Percentiles rank a stretch among this genome's conserved stretches.
phyloP scores from a whole-genome alignment of 1,140 invertebrate genomes.

The Cryptotermes secundus region DNA sequence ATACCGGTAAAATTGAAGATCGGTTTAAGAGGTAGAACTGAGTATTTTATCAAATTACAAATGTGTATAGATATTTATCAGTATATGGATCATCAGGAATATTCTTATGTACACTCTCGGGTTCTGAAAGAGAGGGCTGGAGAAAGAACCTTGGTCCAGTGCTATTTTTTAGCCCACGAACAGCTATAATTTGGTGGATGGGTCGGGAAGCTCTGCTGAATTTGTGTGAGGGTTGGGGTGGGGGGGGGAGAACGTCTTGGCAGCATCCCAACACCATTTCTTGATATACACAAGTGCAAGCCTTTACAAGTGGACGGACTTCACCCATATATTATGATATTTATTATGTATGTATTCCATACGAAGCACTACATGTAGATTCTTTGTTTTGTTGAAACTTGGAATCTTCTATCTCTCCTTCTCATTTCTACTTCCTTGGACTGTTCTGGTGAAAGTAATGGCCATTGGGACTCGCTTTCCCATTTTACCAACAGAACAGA shows the following conservation, averaged over 20 bases:
- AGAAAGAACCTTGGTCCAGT: not conserved
- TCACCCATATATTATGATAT: slow-evolving; percentile 22
- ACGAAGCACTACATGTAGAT: slow-evolving; percentile 12
- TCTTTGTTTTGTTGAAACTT: not conserved
- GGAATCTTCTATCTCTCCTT: not conserved
- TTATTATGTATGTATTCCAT: slow-evolving; percentile 30
- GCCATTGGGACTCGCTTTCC: not conserved
- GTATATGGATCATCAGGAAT: not conserved
- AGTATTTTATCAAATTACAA: too few species aligned
- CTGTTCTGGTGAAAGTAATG: not conserved
- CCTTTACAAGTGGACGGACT: not conserved
- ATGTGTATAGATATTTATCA: not conserved
- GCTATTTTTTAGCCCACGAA: not conserved
- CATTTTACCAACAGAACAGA: not conserved
- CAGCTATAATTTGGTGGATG: slow-evolving; percentile 28
- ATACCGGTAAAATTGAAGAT: too few species aligned
- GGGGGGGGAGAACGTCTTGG: not conserved
- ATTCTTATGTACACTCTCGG: too few species aligned
- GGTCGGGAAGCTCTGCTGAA: not conserved
- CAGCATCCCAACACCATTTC: slow-evolving; percentile 25
- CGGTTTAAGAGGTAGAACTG: too few species aligned
- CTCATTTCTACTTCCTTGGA: not conserved
- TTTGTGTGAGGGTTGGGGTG: not conserved
- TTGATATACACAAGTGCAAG: slow-evolving; percentile 25
- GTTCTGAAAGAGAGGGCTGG: not conserved